Percentiles rank a stretch among this genome's conserved stretches.
Evolutionary conservation across 2,113 vertebrate species (phyloP).

Genomic region (Acrocephalus arundinaceus): DNA sequence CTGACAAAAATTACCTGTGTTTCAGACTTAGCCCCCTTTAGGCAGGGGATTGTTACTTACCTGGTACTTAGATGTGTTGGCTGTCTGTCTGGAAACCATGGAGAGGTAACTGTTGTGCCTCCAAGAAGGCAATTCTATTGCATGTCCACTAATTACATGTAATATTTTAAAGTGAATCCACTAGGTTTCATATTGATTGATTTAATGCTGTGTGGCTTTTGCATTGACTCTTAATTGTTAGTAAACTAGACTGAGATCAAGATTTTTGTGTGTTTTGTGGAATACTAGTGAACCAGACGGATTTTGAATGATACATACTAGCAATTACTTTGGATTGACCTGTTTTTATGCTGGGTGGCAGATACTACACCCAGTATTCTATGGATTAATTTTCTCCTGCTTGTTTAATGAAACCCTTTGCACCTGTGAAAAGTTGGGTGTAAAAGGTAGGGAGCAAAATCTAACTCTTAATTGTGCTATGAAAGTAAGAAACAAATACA

Average conservation of each 20-base stretch:
- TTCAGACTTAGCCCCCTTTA: background rate
- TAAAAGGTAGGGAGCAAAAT: background rate
- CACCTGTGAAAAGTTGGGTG: background rate
- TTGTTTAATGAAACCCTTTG: background rate
- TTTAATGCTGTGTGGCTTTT: background rate
- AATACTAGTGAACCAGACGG: background rate
- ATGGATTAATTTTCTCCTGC: background rate
- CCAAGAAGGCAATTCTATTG: background rate
- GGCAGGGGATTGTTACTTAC: background rate
- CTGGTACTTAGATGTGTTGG: background rate
- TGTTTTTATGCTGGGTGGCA: background rate
- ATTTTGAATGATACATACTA: background rate
- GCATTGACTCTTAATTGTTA: background rate
- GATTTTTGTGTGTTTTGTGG: background rate
- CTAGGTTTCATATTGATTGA: background rate
- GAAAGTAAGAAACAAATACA: background rate
- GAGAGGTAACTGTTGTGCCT: background rate
- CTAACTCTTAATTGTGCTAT: background rate
- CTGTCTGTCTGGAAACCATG: rapidly evolving
- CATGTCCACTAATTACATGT: rapidly evolving
- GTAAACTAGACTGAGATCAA: background rate
- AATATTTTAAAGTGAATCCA: background rate
- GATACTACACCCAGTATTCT: background rate
- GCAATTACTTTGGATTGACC: background rate
- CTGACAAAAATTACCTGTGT: rapidly evolving